A percentile compares a stretch with the other conserved stretches of the same genome.
Conservation (phyloP, 2,797 vertebrate species). For the Lates japonicus region DNA sequence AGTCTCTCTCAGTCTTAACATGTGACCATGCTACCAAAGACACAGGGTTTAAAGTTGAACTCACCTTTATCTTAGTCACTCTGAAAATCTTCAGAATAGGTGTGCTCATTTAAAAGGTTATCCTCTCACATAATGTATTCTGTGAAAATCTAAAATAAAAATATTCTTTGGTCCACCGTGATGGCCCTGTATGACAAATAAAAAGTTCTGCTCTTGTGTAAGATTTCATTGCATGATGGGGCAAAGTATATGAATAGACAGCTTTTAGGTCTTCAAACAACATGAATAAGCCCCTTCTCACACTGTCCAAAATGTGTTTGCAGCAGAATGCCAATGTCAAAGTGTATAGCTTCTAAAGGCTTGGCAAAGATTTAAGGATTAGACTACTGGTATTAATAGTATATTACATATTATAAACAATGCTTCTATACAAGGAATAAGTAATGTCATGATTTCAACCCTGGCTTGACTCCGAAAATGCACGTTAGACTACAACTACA, state of each 20-base stretch:
- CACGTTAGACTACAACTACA: background rate
- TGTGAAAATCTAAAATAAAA: background rate
- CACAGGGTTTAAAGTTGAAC: conserved; percentile 37
- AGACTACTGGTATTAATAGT: background rate
- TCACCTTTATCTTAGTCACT: conserved; percentile 15
- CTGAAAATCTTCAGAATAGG: conserved; percentile 11
- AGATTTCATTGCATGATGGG: background rate
- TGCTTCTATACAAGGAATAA: background rate
- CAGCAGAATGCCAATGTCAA: background rate
- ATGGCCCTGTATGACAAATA: background rate
- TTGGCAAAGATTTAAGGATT: background rate
- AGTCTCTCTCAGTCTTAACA: background rate
- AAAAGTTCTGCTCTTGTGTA: background rate
- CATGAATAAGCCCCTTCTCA: background rate
- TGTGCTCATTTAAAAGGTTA: background rate
- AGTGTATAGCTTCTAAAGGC: background rate
- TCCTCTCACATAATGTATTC: background rate
- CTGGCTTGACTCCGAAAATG: background rate
- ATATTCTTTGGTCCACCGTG: background rate
- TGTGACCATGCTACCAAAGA: conserved; percentile 6
- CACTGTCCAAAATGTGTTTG: background rate
- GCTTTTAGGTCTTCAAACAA: background rate
- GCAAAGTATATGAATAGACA: too few relatives aligned
- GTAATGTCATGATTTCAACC: background rate
- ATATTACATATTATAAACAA: background rate